phyloP scores from a whole-genome alignment of 2,113 vertebrate genomes.

The Pithys albifrons region DNA sequence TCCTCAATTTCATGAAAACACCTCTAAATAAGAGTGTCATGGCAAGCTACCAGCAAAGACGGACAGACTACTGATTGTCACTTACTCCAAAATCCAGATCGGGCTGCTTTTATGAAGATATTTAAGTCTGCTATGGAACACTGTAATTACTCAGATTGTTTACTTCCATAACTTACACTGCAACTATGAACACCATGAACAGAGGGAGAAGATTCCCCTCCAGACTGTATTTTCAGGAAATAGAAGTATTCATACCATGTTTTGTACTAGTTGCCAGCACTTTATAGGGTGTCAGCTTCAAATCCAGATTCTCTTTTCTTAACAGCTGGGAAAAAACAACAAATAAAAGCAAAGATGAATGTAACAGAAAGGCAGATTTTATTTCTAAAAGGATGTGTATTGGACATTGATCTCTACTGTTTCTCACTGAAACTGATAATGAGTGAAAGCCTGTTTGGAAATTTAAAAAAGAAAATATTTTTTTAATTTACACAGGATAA shows the following conservation, averaged over 20 bases:
- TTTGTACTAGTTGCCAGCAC: conserved; percentile 98
- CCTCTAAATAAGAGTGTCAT: neutral
- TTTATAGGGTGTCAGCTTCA: conserved; percentile 97
- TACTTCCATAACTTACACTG: neutral
- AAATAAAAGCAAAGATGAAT: neutral
- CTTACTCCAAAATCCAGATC: neutral
- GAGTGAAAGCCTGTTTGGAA: neutral
- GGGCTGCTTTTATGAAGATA: neutral
- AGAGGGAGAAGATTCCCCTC: neutral
- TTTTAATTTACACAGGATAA: neutral
- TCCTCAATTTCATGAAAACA: neutral
- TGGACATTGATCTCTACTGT: neutral
- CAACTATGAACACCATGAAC: neutral
- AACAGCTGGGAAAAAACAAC: conserved; percentile 77
- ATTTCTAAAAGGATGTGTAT: neutral
- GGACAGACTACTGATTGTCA: neutral
- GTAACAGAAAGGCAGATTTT: neutral
- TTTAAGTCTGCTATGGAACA: neutral
- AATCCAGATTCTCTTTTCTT: conserved; percentile 95
- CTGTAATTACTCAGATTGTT: neutral
- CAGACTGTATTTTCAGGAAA: neutral
- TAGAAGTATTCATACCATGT: conserved; percentile 80
- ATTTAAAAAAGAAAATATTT: neutral
- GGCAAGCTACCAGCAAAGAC: neutral
- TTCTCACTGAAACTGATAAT: neutral